Evolutionary conservation across 1,140 invertebrate genomes (phyloP), one percentile per base, ranked within the genome.

Genomic region (Luehdorfia chinensis): DNA sequence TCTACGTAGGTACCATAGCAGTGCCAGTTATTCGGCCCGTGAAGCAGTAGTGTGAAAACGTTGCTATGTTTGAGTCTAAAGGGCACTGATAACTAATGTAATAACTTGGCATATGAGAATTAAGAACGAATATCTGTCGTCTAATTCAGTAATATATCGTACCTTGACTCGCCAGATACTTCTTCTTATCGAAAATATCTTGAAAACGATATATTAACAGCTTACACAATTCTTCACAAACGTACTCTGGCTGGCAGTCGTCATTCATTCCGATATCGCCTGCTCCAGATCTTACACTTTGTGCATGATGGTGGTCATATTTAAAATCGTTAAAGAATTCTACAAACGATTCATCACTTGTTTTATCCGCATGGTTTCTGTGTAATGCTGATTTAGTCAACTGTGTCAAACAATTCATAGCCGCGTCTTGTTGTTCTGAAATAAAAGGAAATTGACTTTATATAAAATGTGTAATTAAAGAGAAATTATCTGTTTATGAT

Each of bases 201-300:
- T 59, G 52, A 21, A 68, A 81, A 4, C 72, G 15, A 23, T 65
- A 43, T 7, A 85, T 66, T 2, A 85, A 25, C 1, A 60, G 18
- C 53, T 71, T 75, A 46, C 71, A 76, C 7, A 77, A 23, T 6
- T 78, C 66, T 16, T 85, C 78, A 0, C 63, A 62, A 28, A 83
- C 55, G 27, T 75, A 81, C 15, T 81, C 78, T 0, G 81, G 81
- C 15, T 65, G 75, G 23, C 81, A 85, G 33, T 75, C 67, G 4
- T 36, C 27, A 1, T 28, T 47, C 0, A 21, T 31, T 0, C 16
- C 51, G 2, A 44, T 46, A 32, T 78, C 74, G 0, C 74, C 70
- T 0, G 58, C 54, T 5, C 61, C 34, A 4, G 54, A 33, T 2
- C 47, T 28, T n/a, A 49, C 41, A 9, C 41, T 31, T 23, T 12